Evolutionary conservation across 2,797 vertebrate genomes (phyloP), one percentile per base, ranked within the genome.

Genomic region (Malurus leucopterus): DNA sequence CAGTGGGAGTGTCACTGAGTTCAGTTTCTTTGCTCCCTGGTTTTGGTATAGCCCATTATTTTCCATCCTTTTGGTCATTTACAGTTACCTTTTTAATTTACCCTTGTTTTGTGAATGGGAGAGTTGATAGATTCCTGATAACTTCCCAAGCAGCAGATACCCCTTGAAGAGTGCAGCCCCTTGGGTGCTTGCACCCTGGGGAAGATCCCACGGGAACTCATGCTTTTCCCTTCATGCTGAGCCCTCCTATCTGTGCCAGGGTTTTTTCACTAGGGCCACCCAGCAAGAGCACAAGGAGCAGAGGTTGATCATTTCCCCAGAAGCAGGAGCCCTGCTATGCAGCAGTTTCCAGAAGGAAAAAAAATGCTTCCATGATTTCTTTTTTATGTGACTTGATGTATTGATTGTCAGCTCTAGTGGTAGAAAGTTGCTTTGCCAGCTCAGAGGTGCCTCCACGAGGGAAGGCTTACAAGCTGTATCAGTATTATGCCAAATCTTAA

Each of bases 231-330:
- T 15, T 55, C 16, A 2, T 55, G 47, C 32, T 83, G 38, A 74
- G 22, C 18, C 27, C 13, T 47, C 0, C 0, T 21, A 6, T 65
- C 5, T 15, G 4, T 55, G 15, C 55, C 0, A 0, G 12, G 9
- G 10, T 44, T 87, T 93, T 44, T 89, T 93, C 72, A 26, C 16
- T 18, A 61, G 44, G 8, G 9, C 22, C n/a, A 74, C 40, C 3
- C 65, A 68, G 22, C 17, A 74, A 41, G 47, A 49, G 5, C 15
- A 10, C 2, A 6, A 30, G 29, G 18, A 40, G 6, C 2, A 2
- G 27, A 30, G 27, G 5, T 10, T 17, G 26, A 34, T 34, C 7
- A 34, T 19, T 53, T 75, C 38, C 32, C 55, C 14, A 9, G 20
- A 24, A 75, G 41, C 20, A 44, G 53, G 8, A 78, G 2, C 22